phyloP scores from a whole-genome alignment of 2,113 vertebrate genomes.

The Ovibos moschatus region DNA sequence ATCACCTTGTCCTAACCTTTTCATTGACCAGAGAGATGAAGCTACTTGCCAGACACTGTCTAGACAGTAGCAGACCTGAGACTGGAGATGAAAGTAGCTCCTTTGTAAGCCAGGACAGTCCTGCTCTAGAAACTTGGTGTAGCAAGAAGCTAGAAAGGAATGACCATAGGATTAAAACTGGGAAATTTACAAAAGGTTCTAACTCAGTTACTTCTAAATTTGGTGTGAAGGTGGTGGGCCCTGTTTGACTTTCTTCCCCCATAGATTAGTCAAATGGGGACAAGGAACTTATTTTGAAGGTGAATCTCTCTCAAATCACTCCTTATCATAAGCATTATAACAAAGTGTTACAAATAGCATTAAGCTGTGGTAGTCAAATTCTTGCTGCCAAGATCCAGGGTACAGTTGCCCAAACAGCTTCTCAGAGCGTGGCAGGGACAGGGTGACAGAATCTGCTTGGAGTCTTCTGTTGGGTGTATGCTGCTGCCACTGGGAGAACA shows the following conservation, averaged over 20 bases:
- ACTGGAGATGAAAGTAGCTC: neutral
- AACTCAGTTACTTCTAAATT: neutral
- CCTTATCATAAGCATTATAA: neutral
- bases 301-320: neutral
- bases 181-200: neutral
- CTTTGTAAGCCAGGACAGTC: neutral
- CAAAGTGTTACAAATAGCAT: neutral
- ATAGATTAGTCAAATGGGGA: neutral
- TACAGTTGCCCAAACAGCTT: neutral
- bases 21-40: slow-evolving; percentile 71
- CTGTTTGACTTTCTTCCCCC: neutral
- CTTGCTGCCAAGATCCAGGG: neutral
- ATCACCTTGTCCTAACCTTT: slow-evolving; percentile 64
- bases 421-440: neutral
- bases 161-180: neutral
- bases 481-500: neutral
- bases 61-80: slow-evolving; percentile 54
- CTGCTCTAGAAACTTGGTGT: neutral
- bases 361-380: neutral
- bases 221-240: neutral
- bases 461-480: neutral
- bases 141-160: neutral
- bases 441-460: neutral
- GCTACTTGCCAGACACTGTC: slow-evolving; percentile 25
- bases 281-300: neutral